These are phyloP conservation scores for Percopsis omiscomaycus DNA, from an alignment of 2,797 vertebrate genomes.

Conservation along the genomic window DNA sequence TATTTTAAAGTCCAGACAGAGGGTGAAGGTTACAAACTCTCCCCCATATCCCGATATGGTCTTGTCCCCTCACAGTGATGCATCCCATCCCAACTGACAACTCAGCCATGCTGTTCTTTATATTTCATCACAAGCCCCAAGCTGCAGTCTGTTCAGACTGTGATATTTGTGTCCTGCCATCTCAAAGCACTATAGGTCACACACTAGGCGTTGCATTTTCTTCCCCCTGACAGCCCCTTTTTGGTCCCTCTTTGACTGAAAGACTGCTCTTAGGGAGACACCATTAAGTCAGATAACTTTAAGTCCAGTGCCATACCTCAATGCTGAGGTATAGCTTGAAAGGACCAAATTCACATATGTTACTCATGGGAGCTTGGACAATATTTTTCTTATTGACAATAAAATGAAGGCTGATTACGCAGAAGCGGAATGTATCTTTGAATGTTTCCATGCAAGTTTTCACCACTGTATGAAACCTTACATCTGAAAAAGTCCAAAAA, in stretches of 20 bases:
- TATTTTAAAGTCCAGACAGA: constrained; percentile 20
- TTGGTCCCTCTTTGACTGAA: constrained; percentile 17
- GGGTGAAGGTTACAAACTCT: constrained; percentile 16
- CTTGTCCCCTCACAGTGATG: not conserved
- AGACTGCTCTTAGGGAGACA: constrained; percentile 14
- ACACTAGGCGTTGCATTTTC: not conserved
- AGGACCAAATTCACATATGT: not conserved
- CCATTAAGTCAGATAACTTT: constrained; percentile 38
- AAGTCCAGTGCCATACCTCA: constrained; percentile 4
- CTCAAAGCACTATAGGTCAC: constrained; percentile 16
- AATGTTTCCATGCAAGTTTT: not conserved
- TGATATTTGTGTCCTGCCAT: not conserved
- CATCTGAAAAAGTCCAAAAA: too few species aligned
- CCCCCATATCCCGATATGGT: constrained; percentile 4
- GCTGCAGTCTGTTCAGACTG: not conserved
- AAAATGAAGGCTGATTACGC: not conserved
- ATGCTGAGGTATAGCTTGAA: constrained; percentile 18
- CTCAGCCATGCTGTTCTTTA: not conserved
- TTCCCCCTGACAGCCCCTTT: not conserved
- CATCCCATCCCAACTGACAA: not conserved
- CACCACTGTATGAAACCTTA: too few species aligned
- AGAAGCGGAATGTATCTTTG: not conserved
- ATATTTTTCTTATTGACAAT: constrained; percentile 4
- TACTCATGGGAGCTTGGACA: not conserved
- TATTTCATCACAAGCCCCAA: not conserved